These are phyloP conservation scores for Tetragonisca angustula DNA, from an alignment of 2,888 invertebrate genomes.

Conservation along the genomic window DNA sequence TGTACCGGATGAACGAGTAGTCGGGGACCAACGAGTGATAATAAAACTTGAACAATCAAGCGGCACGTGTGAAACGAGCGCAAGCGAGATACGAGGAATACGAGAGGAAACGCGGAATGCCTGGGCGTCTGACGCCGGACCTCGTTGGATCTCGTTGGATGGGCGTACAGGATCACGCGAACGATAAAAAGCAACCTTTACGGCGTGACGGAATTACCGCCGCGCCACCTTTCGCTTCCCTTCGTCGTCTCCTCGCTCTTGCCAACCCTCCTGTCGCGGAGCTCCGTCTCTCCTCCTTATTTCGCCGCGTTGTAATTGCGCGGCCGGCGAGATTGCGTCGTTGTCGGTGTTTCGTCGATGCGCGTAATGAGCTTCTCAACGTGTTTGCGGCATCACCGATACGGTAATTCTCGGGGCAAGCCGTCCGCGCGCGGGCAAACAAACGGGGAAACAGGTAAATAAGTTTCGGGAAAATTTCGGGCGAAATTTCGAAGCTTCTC, in stretches of 20 bases:
- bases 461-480: neutral
- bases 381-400: too few species aligned
- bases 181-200: slow-evolving; percentile 81
- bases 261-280: neutral
- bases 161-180: slow-evolving; percentile 62
- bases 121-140: slow-evolving; percentile 50
- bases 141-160: slow-evolving; percentile 60
- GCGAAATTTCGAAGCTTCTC: too few species aligned
- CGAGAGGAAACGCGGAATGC: slow-evolving; percentile 46
- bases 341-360: slow-evolving; percentile 58
- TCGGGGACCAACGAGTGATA: slow-evolving; percentile 77
- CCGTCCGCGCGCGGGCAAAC: neutral
- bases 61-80: slow-evolving; percentile 69
- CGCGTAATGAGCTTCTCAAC: slow-evolving; percentile 31
- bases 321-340: slow-evolving; percentile 70
- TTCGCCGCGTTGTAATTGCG: slow-evolving; percentile 75
- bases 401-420: too few species aligned
- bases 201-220: slow-evolving; percentile 80
- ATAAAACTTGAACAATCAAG: slow-evolving; percentile 81
- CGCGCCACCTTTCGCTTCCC: slow-evolving; percentile 37
- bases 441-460: neutral
- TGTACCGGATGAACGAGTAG: slow-evolving; percentile 62
- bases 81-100: slow-evolving; percentile 53
- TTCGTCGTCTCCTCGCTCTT: slow-evolving; percentile 32
- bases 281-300: slow-evolving; percentile 52